Base-by-base conservation (phyloP, 2,888 invertebrate genomes). In the Agonopterix heracliana region DNA sequence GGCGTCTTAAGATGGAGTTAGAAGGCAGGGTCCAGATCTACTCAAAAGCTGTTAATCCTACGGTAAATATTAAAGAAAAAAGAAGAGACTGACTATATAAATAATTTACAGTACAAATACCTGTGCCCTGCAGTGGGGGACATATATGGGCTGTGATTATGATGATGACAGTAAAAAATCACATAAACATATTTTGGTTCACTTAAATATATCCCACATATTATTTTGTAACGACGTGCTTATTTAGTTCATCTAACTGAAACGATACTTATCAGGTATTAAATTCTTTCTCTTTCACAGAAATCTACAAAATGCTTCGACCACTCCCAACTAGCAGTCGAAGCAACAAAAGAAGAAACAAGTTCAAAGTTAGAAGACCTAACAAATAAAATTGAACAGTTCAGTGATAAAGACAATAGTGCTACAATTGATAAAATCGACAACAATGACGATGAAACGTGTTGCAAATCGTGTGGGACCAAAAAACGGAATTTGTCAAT, bases 251-350 rank as follows among this genome's bases (percentile, higher is more conserved):
- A 26, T 26, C 26, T 26, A 26, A 1, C 26, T 26, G 26, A 26
- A 26, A 7, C 5, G 26, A 26, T 5, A 26, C 7, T 26, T 26
- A 5, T 26, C 26, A 5, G 7, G 26, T 7, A 26, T 26, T 26
- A 26, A 26, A 26, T 26, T 26, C 5, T 26, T 26, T 26, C 5
- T 38, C 38, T 54, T 56, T 52, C 54, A 54, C 81, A 88, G 87
- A 86, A 84, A 76, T 76, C 82, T 44, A 85, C 79, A 51, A 84
- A 69, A 47, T 88, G 87, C 55, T 81, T 87, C 63, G 85, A 88
- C 62, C 81, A 83, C 55, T 64, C 79, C 1, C 87, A 85, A 53
- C 68, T 88, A 47, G 60, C 78, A 13, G 73, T 75, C 2, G 66
- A 68, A 43, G 60, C 56, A 44, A 59, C 63, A 46, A 42, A 50